Evolutionary conservation across 2,888 invertebrate genomes (phyloP).

Genomic region (Scaptomyza parva): DNA sequence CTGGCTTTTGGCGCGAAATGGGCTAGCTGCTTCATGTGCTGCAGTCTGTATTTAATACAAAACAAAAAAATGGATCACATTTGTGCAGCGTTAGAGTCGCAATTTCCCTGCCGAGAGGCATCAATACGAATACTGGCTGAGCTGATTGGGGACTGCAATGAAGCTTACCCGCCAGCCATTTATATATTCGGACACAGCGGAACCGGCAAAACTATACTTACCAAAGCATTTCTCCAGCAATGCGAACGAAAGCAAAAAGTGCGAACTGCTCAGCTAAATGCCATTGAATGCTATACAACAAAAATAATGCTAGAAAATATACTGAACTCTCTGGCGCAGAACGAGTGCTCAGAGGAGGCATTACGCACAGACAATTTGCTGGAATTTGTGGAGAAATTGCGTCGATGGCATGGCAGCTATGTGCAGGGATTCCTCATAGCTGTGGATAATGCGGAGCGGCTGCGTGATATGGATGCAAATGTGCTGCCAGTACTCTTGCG

Average conservation of each 20-base stretch:
- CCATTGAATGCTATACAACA: constrained; percentile 92
- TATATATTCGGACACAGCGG: constrained; percentile 93
- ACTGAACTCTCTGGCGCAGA: constrained; percentile 85
- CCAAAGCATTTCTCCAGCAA: constrained; percentile 87
- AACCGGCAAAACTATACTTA: constrained; percentile 92
- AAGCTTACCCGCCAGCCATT: constrained; percentile 89
- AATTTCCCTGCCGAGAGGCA: constrained; percentile 81
- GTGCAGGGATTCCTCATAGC: constrained; percentile 87
- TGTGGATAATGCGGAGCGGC: constrained; percentile 92
- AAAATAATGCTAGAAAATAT: constrained; percentile 92
- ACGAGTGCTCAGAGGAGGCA: neutral
- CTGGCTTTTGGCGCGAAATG: constrained; percentile 30
- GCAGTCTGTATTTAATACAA: constrained; percentile 12
- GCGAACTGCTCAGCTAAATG: constrained; percentile 87
- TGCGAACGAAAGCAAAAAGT: constrained; percentile 86
- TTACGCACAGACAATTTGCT: constrained; percentile 89
- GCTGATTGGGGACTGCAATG: constrained; percentile 85
- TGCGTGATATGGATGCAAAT: constrained; percentile 90
- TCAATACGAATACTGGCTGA: constrained; percentile 70
- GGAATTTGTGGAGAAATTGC: constrained; percentile 87
- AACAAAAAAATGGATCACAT: constrained; percentile 56
- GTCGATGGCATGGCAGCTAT: constrained; percentile 54
- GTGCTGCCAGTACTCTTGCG: constrained; percentile 90
- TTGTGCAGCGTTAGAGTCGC: constrained; percentile 49
- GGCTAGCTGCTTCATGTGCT: constrained; percentile 11